Evolutionary conservation across 2,888 invertebrate genomes (phyloP), one percentile per base, ranked within the genome.

Genomic region (Drosophila limbata): DNA sequence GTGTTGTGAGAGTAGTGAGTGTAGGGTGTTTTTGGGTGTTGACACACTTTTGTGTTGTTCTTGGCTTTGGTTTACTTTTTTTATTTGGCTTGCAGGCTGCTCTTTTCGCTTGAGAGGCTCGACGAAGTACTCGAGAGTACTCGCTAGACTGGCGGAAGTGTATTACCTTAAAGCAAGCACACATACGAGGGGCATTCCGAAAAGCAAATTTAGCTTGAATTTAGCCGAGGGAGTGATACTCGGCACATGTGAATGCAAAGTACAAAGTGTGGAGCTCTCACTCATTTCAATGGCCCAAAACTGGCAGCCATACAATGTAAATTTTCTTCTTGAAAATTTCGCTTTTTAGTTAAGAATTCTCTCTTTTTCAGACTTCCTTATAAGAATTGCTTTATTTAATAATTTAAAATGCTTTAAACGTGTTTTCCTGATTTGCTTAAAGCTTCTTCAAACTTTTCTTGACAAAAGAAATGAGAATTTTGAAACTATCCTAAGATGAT

Each of bases 111-210:
- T 42, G 69, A 73, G 57, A 48, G 64, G 47, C 21, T 48, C 61
- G 17, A 59, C 67, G 79, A 73, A 84, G 79, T 81, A 69, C 78
- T 76, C 63, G 59, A 73, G 62, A 67, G 75, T 64, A n/a, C 77
- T 75, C 65, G 50, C 70, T 66, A 69, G 60, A 61, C 81, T 65
- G 71, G 21, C 56, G 57, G 64, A 31, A 64, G 69, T 51, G 60
- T 31, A 19, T 8, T 28, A 47, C 45, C 73, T 28, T 52, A 64
- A 69, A 52, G 72, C 45, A 69, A 52, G 72, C 45, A 57, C 35
- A 67, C 21, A 48, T 25, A 28, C 28, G 37, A 25, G 17, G 47
- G 4, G 25, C 63, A 70, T 82, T 77, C 73, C 51, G 44, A 13
- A 33, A 59, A 53, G n/a, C 21, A 25, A 15, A 42, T 60, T 63